A percentile compares a stretch with the other conserved stretches of the same genome.
Evolutionary conservation across 2,888 invertebrate species (phyloP).

Genomic region (Drosophila quinaria): DNA sequence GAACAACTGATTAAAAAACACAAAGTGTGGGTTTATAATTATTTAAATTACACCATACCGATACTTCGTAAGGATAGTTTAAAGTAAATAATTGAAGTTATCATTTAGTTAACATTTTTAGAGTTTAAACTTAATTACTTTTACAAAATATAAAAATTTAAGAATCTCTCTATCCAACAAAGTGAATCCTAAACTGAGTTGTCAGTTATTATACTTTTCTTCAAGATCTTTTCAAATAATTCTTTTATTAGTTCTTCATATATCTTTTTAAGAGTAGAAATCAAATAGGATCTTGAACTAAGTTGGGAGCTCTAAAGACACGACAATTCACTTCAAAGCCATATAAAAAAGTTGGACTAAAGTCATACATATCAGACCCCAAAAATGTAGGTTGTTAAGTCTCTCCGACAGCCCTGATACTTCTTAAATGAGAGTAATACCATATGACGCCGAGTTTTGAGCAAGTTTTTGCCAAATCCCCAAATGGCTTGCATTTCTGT

Average conservation of each 20-base stretch:
- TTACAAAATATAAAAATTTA: too few species aligned
- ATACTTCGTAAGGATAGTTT: too few species aligned
- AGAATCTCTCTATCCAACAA: neutral
- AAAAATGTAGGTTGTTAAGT: neutral
- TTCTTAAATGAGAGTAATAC: constrained; percentile 22
- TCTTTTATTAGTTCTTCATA: too few species aligned
- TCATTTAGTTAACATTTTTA: too few species aligned
- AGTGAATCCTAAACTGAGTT: neutral
- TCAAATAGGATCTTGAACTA: neutral
- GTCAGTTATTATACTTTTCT: neutral
- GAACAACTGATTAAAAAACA: too few species aligned
- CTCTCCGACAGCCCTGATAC: neutral
- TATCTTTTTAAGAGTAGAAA: too few species aligned
- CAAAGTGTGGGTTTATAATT: too few species aligned
- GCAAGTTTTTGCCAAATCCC: constrained; percentile 60
- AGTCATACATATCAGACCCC: neutral
- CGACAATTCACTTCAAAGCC: neutral
- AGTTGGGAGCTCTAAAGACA: neutral
- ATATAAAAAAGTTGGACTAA: neutral
- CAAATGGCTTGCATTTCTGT: constrained; percentile 53
- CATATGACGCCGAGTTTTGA: constrained; percentile 29
- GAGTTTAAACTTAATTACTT: too few species aligned
- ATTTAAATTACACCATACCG: too few species aligned
- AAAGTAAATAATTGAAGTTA: too few species aligned
- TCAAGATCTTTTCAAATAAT: too few species aligned